A percentile compares a stretch with the other conserved stretches of the same genome.
phyloP scores from a whole-genome alignment of 2,888 invertebrate species.

The Kryphioiulus occultus region DNA sequence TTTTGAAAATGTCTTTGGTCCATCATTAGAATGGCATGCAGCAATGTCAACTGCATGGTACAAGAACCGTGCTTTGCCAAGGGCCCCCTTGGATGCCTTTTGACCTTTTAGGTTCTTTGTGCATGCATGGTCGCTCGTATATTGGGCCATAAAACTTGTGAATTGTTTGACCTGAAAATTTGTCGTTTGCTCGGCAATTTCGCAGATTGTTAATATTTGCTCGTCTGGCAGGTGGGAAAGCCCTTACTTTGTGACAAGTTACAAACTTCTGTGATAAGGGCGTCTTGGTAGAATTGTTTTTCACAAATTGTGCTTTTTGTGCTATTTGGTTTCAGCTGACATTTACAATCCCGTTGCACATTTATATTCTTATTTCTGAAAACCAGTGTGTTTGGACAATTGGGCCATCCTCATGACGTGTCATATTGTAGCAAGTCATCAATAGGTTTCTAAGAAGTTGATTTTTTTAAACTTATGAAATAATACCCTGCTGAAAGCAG shows the following conservation, averaged over 20 bases:
- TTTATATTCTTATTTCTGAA: too few relatives aligned
- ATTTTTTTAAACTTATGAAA: too few relatives aligned
- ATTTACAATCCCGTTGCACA: too few relatives aligned
- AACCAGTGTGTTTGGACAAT: too few relatives aligned
- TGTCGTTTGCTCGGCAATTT: slow-evolving; percentile 1
- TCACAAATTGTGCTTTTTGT: too few relatives aligned
- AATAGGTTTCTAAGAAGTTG: too few relatives aligned
- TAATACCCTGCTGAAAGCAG: background rate
- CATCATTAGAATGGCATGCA: background rate
- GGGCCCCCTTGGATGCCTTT: background rate
- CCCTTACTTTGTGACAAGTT: background rate
- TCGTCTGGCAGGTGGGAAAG: background rate
- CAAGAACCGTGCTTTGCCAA: background rate
- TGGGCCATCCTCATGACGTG: too few relatives aligned
- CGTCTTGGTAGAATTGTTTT: too few relatives aligned
- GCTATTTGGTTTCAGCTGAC: too few relatives aligned
- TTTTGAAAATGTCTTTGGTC: background rate
- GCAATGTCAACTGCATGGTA: background rate
- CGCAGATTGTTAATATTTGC: background rate
- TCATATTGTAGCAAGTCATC: too few relatives aligned
- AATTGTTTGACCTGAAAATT: slow-evolving; percentile 26
- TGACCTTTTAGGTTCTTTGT: background rate
- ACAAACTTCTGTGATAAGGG: background rate
- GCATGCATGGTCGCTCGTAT: background rate
- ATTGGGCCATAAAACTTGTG: slow-evolving; percentile 26